Conservation (phyloP, 2,888 invertebrate species). For the Drosophila subquinaria region DNA sequence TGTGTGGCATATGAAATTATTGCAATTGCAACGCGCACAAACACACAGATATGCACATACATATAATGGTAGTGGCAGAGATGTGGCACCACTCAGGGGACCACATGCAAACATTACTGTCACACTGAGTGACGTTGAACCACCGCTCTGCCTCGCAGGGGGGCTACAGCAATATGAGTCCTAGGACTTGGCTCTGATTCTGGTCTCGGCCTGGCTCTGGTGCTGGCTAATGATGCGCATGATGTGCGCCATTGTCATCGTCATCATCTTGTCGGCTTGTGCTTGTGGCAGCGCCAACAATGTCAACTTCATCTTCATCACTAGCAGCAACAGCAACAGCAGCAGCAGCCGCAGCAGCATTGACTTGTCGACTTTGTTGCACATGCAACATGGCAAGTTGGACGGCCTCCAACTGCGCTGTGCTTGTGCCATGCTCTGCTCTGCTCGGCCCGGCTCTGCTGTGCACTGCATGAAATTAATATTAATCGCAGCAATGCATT, state of each 20-base stretch:
- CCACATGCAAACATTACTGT: constrained; percentile 48
- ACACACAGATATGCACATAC: not conserved
- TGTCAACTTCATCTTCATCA: constrained; percentile 61
- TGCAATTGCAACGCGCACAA: constrained; percentile 29
- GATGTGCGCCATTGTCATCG: constrained; percentile 70
- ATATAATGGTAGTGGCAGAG: not conserved
- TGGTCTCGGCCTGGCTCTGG: constrained; percentile 22
- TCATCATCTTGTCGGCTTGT: constrained; percentile 49
- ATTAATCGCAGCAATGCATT: constrained; percentile 79
- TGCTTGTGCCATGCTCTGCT: constrained; percentile 23
- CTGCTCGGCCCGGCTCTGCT: constrained; percentile 28
- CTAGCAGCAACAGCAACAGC: constrained; percentile 19
- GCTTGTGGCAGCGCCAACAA: constrained; percentile 50
- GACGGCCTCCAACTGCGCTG: constrained; percentile 67
- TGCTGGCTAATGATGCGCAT: constrained; percentile 79
- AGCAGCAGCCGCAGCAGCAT: constrained; percentile 12
- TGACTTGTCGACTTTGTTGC: constrained; percentile 57
- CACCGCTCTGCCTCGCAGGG: not conserved
- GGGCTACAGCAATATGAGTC: constrained; percentile 20
- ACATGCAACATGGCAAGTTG: constrained; percentile 59
- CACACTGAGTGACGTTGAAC: constrained; percentile 35
- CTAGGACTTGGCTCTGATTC: constrained; percentile 38
- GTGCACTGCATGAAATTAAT: constrained; percentile 78
- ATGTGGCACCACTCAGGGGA: constrained; percentile 27
- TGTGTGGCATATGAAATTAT: constrained; percentile 42